Percentiles rank a stretch among this genome's conserved stretches.
phyloP scores from a whole-genome alignment of 2,113 vertebrate genomes.

The Phalacrocorax pelagicus region DNA sequence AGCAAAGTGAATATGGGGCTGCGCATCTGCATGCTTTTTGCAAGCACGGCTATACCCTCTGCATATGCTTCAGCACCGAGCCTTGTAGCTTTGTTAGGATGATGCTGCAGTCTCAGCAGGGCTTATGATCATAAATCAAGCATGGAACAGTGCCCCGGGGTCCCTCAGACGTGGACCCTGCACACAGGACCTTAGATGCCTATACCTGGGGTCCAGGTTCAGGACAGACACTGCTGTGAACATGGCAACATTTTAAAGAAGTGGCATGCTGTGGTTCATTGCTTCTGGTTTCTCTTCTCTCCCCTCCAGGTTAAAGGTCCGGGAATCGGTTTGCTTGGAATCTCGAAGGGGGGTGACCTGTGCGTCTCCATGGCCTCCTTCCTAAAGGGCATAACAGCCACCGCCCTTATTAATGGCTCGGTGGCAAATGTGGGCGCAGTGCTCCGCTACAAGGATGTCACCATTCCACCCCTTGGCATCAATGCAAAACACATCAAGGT shows the following conservation, averaged over 20 bases:
- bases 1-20: neutral
- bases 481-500: neutral
- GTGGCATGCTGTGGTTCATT: neutral
- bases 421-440: conserved; percentile 68
- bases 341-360: conserved; percentile 85
- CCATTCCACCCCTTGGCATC: conserved; percentile 68
- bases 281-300: neutral
- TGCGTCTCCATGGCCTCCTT: conserved; percentile 86
- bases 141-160: neutral
- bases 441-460: conserved; percentile 73
- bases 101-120: neutral
- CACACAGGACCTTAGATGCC: neutral
- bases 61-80: neutral
- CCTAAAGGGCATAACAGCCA: conserved; percentile 82
- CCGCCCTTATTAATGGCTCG: conserved; percentile 81
- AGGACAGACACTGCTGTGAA: neutral
- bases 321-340: conserved; percentile 83
- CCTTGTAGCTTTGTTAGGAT: neutral
- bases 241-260: neutral
- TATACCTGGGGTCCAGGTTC: neutral
- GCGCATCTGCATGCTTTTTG: neutral
- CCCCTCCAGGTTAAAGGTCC: conserved; percentile 73
- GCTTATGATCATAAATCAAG: neutral
- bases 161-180: neutral
- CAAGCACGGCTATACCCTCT: neutral